A percentile compares a stretch with the other conserved stretches of the same genome.
These are phyloP conservation scores for Aphidius gifuensis DNA, from an alignment of 1,140 invertebrate genomes.

Conservation along the genomic window DNA sequence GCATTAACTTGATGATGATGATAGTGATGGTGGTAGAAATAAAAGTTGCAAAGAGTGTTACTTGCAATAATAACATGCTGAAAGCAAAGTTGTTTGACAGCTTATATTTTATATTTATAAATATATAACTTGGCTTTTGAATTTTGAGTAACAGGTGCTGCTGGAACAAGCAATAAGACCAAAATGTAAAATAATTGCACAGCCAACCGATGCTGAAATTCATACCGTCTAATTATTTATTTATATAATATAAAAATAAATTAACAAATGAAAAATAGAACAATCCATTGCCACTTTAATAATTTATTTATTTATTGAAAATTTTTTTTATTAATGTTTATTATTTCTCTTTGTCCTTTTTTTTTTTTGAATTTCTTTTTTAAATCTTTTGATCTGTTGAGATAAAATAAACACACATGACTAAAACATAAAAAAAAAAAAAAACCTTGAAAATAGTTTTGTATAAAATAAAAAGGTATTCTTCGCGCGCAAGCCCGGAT, in stretches of 20 bases:
- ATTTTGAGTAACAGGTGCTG: constrained; percentile 20
- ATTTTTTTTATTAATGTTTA: not conserved
- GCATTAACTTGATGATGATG: too few relatives aligned
- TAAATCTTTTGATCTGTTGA: not conserved
- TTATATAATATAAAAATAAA: too few relatives aligned
- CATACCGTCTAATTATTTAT: not conserved
- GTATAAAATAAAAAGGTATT: too few relatives aligned
- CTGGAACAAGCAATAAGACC: not conserved
- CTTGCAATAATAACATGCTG: too few relatives aligned
- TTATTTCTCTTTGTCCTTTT: not conserved
- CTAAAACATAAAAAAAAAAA: too few relatives aligned
- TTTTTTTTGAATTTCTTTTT: too few relatives aligned
- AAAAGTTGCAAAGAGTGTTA: too few relatives aligned
- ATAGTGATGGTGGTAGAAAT: too few relatives aligned
- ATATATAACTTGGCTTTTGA: not conserved
- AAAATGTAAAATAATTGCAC: not conserved
- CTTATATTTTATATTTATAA: not conserved
- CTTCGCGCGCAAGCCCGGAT: too few relatives aligned
- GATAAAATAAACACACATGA: too few relatives aligned
- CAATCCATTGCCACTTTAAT: not conserved
- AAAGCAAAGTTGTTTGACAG: constrained; percentile 1
- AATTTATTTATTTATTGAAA: not conserved
- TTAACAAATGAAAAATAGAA: too few relatives aligned
- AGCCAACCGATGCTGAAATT: not conserved
- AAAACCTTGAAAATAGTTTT: too few relatives aligned